Conservation (phyloP, 2,113 vertebrate species). For the Pteropus alecto region DNA sequence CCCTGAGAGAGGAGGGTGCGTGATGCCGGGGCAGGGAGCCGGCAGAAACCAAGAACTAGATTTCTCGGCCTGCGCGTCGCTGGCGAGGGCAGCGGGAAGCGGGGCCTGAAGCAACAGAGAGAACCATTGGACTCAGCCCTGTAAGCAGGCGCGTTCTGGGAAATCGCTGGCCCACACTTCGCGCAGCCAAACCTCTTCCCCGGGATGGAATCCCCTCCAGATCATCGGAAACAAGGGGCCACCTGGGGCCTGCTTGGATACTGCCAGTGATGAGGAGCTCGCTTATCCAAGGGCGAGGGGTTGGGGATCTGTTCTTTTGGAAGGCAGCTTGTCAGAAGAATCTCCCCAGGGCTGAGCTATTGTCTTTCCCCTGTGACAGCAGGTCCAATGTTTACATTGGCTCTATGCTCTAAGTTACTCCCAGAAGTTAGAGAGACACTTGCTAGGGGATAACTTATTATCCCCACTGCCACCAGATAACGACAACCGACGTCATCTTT, state of each 20-base stretch:
- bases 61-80: fast-evolving
- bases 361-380: fast-evolving
- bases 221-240: background rate
- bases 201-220: background rate
- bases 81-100: background rate
- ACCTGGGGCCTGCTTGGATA: background rate
- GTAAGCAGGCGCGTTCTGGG: background rate
- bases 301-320: background rate
- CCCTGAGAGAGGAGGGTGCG: background rate
- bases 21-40: background rate
- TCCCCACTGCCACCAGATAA: background rate
- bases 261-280: background rate
- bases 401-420: background rate
- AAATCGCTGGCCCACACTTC: background rate
- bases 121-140: too few species aligned
- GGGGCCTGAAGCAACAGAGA: fast-evolving
- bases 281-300: background rate
- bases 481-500: fast-evolving
- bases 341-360: too few species aligned
- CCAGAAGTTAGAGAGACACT: background rate
- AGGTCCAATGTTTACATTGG: background rate
- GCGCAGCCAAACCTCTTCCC: background rate
- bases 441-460: fast-evolving
- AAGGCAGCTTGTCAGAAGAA: background rate
- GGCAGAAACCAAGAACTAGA: fast-evolving